Evolutionary conservation across 2,797 vertebrate species (phyloP).

Genomic region (Gadopsis bispinosus): DNA sequence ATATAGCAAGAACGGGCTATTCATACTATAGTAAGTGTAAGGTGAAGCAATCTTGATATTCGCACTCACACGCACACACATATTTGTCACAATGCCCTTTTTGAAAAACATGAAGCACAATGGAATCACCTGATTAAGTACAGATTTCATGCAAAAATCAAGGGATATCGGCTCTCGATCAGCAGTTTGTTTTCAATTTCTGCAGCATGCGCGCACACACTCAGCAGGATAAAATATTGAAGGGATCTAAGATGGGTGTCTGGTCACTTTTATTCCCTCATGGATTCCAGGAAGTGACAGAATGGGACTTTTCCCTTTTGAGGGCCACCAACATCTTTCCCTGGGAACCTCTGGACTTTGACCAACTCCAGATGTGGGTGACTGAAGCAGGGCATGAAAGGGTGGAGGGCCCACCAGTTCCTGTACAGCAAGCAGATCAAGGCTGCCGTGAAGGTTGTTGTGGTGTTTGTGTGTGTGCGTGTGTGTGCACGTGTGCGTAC

Average conservation of each 20-base stretch:
- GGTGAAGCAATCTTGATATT: not conserved
- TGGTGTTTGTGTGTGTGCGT: slow-evolving; percentile 41
- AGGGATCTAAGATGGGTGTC: slow-evolving; percentile 17
- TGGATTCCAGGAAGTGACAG: slow-evolving; percentile 60
- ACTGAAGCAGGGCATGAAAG: slow-evolving; percentile 64
- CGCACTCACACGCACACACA: not conserved
- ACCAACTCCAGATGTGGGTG: slow-evolving; percentile 80
- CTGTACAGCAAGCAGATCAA: slow-evolving; percentile 65
- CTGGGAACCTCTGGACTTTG: slow-evolving; percentile 56
- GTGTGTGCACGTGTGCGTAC: slow-evolving; percentile 16
- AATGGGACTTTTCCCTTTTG: slow-evolving; percentile 41
- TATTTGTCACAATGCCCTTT: not conserved
- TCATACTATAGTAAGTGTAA: not conserved
- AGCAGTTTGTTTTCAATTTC: not conserved
- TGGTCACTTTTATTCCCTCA: slow-evolving; percentile 55
- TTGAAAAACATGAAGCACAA: not conserved
- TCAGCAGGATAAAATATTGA: not conserved
- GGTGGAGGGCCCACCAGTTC: slow-evolving; percentile 58
- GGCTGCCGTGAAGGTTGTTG: slow-evolving; percentile 66
- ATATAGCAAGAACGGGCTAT: not conserved
- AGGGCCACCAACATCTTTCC: slow-evolving; percentile 60
- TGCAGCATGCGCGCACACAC: not conserved
- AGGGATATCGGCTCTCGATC: not conserved
- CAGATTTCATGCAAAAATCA: not conserved
- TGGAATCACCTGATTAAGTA: not conserved